A percentile compares a stretch with the other conserved stretches of the same genome.
Evolutionary conservation across 2,888 invertebrate species (phyloP).

Genomic region (Drosophila rellima): DNA sequence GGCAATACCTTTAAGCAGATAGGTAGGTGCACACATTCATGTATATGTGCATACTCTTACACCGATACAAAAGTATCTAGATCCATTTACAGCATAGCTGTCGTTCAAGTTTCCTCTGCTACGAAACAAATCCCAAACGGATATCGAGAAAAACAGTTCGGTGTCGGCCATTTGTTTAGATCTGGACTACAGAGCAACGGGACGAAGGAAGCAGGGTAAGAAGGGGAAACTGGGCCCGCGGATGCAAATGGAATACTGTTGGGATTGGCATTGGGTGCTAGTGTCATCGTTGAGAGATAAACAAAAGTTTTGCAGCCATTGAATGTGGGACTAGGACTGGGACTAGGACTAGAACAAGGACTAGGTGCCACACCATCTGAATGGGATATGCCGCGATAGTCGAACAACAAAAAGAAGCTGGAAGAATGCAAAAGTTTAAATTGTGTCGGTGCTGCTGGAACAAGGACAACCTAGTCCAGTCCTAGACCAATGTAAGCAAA

Average conservation of each 20-base stretch:
- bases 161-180: slow-evolving; percentile 46
- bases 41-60: no score
- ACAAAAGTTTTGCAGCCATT: slow-evolving; percentile 50
- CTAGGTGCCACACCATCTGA: slow-evolving; percentile 2
- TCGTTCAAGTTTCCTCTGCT: slow-evolving; percentile 29
- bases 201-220: background rate
- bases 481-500: slow-evolving; percentile 13
- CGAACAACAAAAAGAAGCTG: slow-evolving; percentile 28
- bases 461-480: slow-evolving; percentile 16
- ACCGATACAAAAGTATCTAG: slow-evolving; percentile 14
- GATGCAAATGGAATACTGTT: slow-evolving; percentile 17
- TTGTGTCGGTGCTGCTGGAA: slow-evolving; percentile 37
- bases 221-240: background rate
- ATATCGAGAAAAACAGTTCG: slow-evolving; percentile 47
- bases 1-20: slow-evolving; percentile 11
- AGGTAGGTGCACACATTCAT: background rate
- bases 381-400: slow-evolving; percentile 6
- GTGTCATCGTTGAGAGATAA: slow-evolving; percentile 58
- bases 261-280: slow-evolving; percentile 30
- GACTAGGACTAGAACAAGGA: slow-evolving; percentile 15
- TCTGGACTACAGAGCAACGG: background rate
- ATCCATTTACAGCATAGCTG: slow-evolving; percentile 25
- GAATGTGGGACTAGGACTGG: slow-evolving; percentile 17
- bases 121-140: slow-evolving; percentile 50
- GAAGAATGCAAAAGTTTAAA: slow-evolving; percentile 48